Evolutionary conservation across 2,888 invertebrate species (phyloP), one percentile per base, ranked within the genome.

Genomic region (Stenodema calcarata): DNA sequence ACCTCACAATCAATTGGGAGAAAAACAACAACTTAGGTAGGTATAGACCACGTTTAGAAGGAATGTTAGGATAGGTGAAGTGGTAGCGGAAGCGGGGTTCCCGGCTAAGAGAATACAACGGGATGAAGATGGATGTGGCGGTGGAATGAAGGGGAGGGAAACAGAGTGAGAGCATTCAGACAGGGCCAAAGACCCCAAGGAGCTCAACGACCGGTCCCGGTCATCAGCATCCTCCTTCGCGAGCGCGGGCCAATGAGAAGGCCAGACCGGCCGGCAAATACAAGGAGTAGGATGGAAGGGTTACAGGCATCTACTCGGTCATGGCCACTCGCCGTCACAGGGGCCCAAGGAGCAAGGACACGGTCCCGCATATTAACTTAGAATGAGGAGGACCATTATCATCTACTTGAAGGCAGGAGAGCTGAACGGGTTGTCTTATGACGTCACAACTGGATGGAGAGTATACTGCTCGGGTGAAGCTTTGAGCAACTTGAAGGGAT

Each of bases 141-240:
- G 70, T 14, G 27, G 16, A 23, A 23, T 18, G 14, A 23, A n/a
- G 41, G 41, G 14, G 11, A 23, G 75, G 42, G 75, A 14, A 14
- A n/a, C 41, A n/a, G 35, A 75, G 75, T 18, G 75, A 35, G 16
- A 35, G 75, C 50, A 16, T 50, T 50, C 50, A 23, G 75, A 6
- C 27, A 42, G 41, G 75, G 75, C 75, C 75, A 75, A 75, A 75
- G 75, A 75, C 75, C 75, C 42, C 75, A 18, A 35, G 41, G 75
- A 75, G 75, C 75, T 35, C 30, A 75, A 30, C 35, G 35, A 30
- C 75, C 35, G 41, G n/a, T 14, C 23, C 27, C 62, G 62, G 62
- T 62, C 62, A 62, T 62, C 62, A 62, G 62, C 62, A 62, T 62
- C 62, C 23, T 62, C 62, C 62, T 62, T 62, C 62, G 62, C 62